Percentiles rank a stretch among this genome's conserved stretches.
Conservation (phyloP, 2,113 vertebrate species). For the Bolborhynchus lineola region DNA sequence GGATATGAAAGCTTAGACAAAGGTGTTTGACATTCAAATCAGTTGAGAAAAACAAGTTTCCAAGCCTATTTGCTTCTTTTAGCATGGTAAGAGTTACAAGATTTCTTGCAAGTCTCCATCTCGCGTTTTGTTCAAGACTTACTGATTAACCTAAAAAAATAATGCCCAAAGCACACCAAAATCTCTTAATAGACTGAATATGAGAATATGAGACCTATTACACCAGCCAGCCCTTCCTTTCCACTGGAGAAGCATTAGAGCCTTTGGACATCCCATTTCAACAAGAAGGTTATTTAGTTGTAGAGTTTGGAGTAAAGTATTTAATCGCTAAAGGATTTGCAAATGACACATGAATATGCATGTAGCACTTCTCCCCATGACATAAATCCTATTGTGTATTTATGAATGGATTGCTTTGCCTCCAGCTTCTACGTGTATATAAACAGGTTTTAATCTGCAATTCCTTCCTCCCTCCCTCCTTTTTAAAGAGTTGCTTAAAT, state of each 20-base stretch:
- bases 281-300: conserved; percentile 43
- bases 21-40: conserved; percentile 4
- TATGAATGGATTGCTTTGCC: conserved; percentile 55
- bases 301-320: conserved; percentile 44
- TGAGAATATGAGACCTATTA: conserved; percentile 27
- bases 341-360: conserved; percentile 63
- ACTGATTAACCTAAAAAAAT: conserved; percentile 19
- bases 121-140: neutral
- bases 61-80: neutral
- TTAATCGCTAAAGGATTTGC: conserved; percentile 55
- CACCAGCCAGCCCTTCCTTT: conserved; percentile 21
- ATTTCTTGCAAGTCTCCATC: neutral
- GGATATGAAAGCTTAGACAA: neutral
- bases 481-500: conserved; percentile 52
- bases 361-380: conserved; percentile 46
- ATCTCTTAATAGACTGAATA: conserved; percentile 22
- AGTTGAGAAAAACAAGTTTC: neutral
- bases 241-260: neutral
- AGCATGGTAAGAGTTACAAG: neutral
- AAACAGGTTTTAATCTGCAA: conserved; percentile 52
- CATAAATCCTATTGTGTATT: conserved; percentile 59
- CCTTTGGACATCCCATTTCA: conserved; percentile 55
- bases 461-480: conserved; percentile 35
- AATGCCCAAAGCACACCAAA: neutral
- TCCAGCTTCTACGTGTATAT: conserved; percentile 45